These are phyloP conservation scores for Drosophila arizonae DNA, from an alignment of 1,140 invertebrate genomes.

Conservation along the genomic window DNA sequence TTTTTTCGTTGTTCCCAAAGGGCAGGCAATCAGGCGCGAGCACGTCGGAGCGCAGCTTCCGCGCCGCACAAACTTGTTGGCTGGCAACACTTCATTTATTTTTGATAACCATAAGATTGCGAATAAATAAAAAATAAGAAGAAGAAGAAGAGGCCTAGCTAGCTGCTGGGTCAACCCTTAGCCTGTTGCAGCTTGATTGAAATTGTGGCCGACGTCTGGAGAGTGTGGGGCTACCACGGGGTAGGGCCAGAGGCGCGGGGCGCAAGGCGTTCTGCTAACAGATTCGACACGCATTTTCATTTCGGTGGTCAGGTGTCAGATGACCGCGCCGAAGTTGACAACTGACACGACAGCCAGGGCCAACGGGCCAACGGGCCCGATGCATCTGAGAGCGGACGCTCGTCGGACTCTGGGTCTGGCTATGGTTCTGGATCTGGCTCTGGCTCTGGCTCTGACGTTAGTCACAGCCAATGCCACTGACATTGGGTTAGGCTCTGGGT, in stretches of 20 bases:
- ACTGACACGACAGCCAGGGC: slow-evolving; percentile 70
- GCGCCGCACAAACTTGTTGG: slow-evolving; percentile 66
- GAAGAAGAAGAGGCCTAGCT: not conserved
- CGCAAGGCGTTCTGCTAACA: not conserved
- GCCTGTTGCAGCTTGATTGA: slow-evolving; percentile 71
- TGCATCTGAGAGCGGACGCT: not conserved
- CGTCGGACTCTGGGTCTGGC: slow-evolving; percentile 2
- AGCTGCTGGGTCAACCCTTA: slow-evolving; percentile 65
- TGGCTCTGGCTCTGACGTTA: slow-evolving; percentile 37
- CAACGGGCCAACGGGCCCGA: slow-evolving; percentile 8
- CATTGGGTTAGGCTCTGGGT: slow-evolving; percentile 14
- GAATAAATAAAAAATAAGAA: slow-evolving; percentile 52
- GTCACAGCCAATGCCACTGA: slow-evolving; percentile 18
- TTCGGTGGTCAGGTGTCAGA: slow-evolving; percentile 71
- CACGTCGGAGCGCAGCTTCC: slow-evolving; percentile 64
- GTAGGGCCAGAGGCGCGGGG: not conserved
- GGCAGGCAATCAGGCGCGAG: slow-evolving; percentile 52
- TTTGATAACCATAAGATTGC: slow-evolving; percentile 81
- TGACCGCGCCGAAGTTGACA: slow-evolving; percentile 65
- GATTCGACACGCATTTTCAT: slow-evolving; percentile 73
- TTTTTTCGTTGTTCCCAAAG: slow-evolving; percentile 27
- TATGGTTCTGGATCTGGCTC: not conserved
- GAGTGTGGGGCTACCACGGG: not conserved
- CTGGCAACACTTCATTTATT: slow-evolving; percentile 79
- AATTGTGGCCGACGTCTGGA: slow-evolving; percentile 59